These are phyloP conservation scores for Neuroscelio doddi DNA, from an alignment of 2,888 invertebrate species.

Conservation along the genomic window DNA sequence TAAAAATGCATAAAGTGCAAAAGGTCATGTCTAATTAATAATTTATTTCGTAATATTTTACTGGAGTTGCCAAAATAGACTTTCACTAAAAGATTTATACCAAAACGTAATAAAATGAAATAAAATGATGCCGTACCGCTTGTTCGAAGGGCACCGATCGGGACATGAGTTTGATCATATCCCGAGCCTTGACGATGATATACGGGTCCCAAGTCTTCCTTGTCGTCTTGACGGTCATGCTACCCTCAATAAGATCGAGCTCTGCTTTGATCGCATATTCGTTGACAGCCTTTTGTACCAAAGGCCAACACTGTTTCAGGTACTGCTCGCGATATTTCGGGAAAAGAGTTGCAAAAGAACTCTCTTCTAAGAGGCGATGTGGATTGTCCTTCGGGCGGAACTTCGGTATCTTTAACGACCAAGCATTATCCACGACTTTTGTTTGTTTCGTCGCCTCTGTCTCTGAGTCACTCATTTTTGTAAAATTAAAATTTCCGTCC, in stretches of 20 bases:
- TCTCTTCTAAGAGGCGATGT: constrained; percentile 90
- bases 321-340: constrained; percentile 98
- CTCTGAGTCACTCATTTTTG: constrained; percentile 66
- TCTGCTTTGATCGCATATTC: constrained; percentile 89
- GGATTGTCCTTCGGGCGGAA: constrained; percentile 93
- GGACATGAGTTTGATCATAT: constrained; percentile 94
- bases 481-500: no score
- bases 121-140: no score
- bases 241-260: constrained; percentile 93
- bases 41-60: no score
- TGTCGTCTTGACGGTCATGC: constrained; percentile 95
- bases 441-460: constrained; percentile 64
- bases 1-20: no score
- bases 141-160: constrained; percentile 98
- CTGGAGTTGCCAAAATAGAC: no score
- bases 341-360: constrained; percentile 96
- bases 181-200: constrained; percentile 95
- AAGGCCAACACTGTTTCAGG: constrained; percentile 94
- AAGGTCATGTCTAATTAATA: no score
- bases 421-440: constrained; percentile 85
- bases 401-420: constrained; percentile 88
- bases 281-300: constrained; percentile 88
- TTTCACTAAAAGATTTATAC: no score
- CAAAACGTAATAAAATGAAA: no score
- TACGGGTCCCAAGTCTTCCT: constrained; percentile 99